These are phyloP conservation scores for Altica lythri DNA, from an alignment of 2,888 invertebrate species.

Conservation along the genomic window DNA sequence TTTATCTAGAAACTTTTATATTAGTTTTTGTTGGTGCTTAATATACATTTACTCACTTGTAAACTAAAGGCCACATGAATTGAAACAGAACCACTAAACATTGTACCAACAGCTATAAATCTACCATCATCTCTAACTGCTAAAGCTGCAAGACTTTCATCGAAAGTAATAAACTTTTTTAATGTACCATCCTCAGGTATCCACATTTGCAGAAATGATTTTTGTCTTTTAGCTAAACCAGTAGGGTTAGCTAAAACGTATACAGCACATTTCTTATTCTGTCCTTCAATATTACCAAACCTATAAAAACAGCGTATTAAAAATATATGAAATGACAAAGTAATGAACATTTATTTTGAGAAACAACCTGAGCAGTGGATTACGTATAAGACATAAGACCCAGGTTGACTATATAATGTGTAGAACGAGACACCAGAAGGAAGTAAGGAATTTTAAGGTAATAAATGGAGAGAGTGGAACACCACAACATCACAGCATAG, in stretches of 20 bases:
- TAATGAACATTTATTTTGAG: too few species aligned
- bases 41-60: slow-evolving; percentile 70
- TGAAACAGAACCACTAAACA: slow-evolving; percentile 90
- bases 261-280: slow-evolving; percentile 67
- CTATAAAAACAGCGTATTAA: too few species aligned
- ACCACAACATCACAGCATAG: too few species aligned
- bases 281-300: slow-evolving; percentile 74
- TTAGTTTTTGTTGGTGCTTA: too few species aligned
- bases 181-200: slow-evolving; percentile 63
- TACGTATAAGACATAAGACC: too few species aligned
- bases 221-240: slow-evolving; percentile 69
- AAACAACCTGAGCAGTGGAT: too few species aligned
- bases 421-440: too few species aligned
- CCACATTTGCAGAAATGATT: slow-evolving; percentile 83
- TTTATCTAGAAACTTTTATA: too few species aligned
- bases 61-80: slow-evolving; percentile 91
- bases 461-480: too few species aligned
- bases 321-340: too few species aligned
- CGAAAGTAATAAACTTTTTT: slow-evolving; percentile 63
- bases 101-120: slow-evolving; percentile 90
- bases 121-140: slow-evolving; percentile 90
- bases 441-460: too few species aligned
- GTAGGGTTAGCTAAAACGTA: slow-evolving; percentile 83
- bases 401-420: too few species aligned
- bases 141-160: slow-evolving; percentile 81